A percentile compares a stretch with the other conserved stretches of the same genome.
Evolutionary conservation across 2,113 vertebrate genomes (phyloP).

Genomic region (Rhabdornis inornatus): DNA sequence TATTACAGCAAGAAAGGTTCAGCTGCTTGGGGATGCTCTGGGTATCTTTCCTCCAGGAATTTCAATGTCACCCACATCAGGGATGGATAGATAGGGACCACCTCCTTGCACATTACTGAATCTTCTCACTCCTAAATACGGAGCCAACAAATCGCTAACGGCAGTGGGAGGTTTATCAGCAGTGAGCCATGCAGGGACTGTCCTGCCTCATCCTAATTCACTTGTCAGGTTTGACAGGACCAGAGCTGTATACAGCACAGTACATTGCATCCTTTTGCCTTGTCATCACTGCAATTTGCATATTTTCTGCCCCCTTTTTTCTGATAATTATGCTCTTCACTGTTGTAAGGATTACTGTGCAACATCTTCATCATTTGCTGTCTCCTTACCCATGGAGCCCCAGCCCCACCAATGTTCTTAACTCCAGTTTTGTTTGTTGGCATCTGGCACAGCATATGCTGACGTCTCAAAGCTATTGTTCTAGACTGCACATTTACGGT

Average conservation of each 20-base stretch:
- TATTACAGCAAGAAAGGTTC: neutral
- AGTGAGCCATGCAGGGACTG: neutral
- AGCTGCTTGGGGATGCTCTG: neutral
- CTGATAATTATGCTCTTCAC: neutral
- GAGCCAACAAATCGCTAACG: neutral
- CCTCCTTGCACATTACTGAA: neutral
- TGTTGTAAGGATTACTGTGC: neutral
- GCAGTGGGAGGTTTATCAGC: neutral
- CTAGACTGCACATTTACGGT: neutral
- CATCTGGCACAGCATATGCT: constrained; percentile 23
- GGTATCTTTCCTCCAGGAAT: neutral
- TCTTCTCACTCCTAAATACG: neutral
- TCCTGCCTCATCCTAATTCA: neutral
- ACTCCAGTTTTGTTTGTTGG: neutral
- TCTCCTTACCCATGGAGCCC: neutral
- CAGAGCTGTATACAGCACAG: neutral
- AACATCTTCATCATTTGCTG: neutral
- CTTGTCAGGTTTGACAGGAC: neutral
- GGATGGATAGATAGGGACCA: neutral
- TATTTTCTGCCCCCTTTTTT: neutral
- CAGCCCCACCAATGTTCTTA: neutral
- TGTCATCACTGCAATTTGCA: neutral
- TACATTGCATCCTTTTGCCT: neutral
- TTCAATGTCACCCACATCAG: neutral
- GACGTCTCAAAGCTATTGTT: constrained; percentile 18